Percentiles rank a stretch among this genome's conserved stretches.
Conservation (phyloP, 2,113 vertebrate genomes). For the Pangasianodon hypophthalmus region DNA sequence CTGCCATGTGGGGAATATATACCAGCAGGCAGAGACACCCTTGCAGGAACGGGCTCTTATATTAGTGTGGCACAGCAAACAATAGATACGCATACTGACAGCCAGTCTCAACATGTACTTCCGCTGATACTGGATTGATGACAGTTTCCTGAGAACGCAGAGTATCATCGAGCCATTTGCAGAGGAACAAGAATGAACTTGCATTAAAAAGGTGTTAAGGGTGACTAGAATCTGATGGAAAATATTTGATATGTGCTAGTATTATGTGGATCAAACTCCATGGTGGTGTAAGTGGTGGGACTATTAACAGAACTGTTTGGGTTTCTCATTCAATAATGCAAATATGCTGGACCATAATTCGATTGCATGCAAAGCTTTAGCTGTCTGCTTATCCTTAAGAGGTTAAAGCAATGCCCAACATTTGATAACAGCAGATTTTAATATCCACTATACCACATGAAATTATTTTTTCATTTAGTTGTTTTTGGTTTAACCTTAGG, state of each 20-base stretch:
- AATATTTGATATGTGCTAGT: neutral
- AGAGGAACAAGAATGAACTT: neutral
- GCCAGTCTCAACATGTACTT: neutral
- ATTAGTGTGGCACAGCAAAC: neutral
- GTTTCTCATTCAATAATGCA: neutral
- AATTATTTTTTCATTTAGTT: neutral
- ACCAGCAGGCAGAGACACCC: neutral
- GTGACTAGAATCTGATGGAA: neutral
- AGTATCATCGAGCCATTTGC: neutral
- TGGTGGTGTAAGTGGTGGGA: neutral
- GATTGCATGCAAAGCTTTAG: neutral
- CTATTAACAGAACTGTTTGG: neutral
- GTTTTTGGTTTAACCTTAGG: neutral
- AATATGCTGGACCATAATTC: neutral
- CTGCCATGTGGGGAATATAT: neutral
- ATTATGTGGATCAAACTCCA: neutral
- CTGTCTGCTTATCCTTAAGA: neutral
- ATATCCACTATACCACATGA: neutral
- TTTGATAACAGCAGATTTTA: neutral
- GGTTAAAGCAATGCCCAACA: neutral
- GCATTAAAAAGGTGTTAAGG: neutral
- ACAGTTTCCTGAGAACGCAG: neutral
- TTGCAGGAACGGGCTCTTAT: neutral
- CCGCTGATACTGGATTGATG: conserved; percentile 3
- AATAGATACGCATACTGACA: neutral